A percentile compares a stretch with the other conserved stretches of the same genome.
phyloP scores from a whole-genome alignment of 2,113 vertebrate species.

The Eptesicus fuscus region DNA sequence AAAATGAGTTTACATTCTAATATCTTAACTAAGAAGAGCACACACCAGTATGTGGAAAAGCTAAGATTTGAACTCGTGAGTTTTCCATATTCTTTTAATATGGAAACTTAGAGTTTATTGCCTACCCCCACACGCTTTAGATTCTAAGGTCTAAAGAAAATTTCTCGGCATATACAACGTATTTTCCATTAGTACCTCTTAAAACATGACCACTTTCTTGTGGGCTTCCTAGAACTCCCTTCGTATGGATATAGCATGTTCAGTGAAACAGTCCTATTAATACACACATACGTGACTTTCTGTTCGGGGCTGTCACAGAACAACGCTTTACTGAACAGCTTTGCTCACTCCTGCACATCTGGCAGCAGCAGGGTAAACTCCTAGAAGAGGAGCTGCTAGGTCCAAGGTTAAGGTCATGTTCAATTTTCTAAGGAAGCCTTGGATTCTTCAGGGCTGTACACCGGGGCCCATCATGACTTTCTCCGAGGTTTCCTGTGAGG shows the following conservation, averaged over 20 bases:
- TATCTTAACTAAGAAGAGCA: too few species aligned
- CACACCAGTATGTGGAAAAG: too few species aligned
- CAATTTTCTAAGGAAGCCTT: background rate
- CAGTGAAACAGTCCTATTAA: background rate
- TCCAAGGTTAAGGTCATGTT: background rate
- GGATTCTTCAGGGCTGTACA: background rate
- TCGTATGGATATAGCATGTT: background rate
- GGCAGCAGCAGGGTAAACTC: background rate
- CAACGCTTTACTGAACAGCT: background rate
- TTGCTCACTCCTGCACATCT: background rate
- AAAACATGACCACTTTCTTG: background rate
- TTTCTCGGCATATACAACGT: background rate
- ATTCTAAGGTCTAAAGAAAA: background rate
- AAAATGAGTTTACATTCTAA: too few species aligned
- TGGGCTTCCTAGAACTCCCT: background rate
- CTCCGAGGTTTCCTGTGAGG: background rate
- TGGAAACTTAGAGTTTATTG: too few species aligned
- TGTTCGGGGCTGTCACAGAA: background rate
- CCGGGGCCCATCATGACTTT: background rate
- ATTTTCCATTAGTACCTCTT: background rate
- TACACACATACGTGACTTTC: background rate
- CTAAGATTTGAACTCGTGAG: too few species aligned
- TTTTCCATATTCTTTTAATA: too few species aligned
- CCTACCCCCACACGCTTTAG: too few species aligned
- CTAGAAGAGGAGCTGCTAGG: background rate